These are phyloP conservation scores for Sphaeridia pumilis DNA, from an alignment of 2,888 invertebrate genomes.

Conservation along the genomic window DNA sequence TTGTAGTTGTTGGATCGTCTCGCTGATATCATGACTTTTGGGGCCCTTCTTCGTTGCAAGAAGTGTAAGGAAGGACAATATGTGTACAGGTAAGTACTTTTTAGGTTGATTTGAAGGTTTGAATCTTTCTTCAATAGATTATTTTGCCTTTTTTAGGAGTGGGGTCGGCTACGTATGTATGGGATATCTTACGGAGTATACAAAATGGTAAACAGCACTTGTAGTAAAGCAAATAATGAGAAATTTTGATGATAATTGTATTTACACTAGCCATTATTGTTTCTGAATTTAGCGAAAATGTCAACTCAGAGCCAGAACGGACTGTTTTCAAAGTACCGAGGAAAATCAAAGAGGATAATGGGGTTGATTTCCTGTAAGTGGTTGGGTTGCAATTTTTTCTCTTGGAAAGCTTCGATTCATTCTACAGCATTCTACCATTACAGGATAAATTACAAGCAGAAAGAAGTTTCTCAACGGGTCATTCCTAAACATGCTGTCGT, in stretches of 20 bases:
- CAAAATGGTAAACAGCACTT: conserved; percentile 51
- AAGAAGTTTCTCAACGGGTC: conserved; percentile 17
- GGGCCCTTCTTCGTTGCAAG: conserved; percentile 61
- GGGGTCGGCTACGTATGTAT: conserved; percentile 73
- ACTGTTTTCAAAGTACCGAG: conserved; percentile 56
- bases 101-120: background rate
- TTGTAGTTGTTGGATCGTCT: conserved; percentile 62
- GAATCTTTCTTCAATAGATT: background rate
- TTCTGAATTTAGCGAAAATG: conserved; percentile 38
- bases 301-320: conserved; percentile 60
- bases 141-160: conserved; percentile 39
- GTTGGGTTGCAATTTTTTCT: background rate
- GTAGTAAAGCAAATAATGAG: background rate
- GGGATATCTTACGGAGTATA: conserved; percentile 76
- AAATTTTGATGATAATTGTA: background rate
- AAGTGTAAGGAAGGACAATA: conserved; percentile 65
- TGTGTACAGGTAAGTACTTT: conserved; percentile 39
- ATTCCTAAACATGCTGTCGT: conserved; percentile 26
- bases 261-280: background rate
- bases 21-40: conserved; percentile 80
- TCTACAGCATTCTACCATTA: conserved; percentile 23
- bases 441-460: conserved; percentile 42
- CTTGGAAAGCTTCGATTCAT: conserved; percentile 1
- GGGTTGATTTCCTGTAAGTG: conserved; percentile 7
- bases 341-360: conserved; percentile 22